phyloP scores from a whole-genome alignment of 2,797 vertebrate genomes.

The Sparidentex hasta region DNA sequence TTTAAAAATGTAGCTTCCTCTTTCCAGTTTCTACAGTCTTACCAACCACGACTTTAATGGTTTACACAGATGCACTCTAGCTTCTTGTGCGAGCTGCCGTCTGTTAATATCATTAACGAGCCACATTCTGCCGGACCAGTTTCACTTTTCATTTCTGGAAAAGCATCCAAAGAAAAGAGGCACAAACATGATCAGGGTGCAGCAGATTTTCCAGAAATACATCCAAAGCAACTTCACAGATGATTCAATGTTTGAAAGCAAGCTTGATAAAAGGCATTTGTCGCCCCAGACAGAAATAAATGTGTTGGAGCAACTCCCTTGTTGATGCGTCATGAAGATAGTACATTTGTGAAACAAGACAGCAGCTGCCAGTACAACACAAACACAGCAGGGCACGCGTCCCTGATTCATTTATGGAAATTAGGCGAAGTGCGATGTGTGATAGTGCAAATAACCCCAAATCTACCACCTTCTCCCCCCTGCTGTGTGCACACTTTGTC shows the following conservation, averaged over 20 bases:
- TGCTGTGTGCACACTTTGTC: slow-evolving; percentile 33
- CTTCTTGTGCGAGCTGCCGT: slow-evolving; percentile 13
- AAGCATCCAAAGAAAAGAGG: slow-evolving; percentile 33
- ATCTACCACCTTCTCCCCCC: slow-evolving; percentile 30
- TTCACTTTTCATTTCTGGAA: slow-evolving; percentile 48
- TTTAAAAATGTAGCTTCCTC: no score
- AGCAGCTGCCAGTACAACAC: slow-evolving; percentile 67
- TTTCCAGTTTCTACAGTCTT: no score
- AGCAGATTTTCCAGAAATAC: slow-evolving; percentile 39
- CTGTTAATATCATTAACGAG: slow-evolving; percentile 43
- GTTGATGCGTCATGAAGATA: slow-evolving; percentile 1
- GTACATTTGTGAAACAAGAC: slow-evolving; percentile 40
- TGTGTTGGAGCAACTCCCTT: slow-evolving; percentile 4
- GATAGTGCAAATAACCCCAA: slow-evolving; percentile 63
- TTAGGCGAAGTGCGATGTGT: slow-evolving; percentile 57
- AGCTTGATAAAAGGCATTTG: slow-evolving; percentile 12
- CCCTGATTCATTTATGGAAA: slow-evolving; percentile 79
- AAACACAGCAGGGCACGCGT: slow-evolving; percentile 64
- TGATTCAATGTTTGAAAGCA: not conserved
- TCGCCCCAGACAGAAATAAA: slow-evolving; percentile 32
- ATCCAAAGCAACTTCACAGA: slow-evolving; percentile 18
- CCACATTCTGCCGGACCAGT: slow-evolving; percentile 20
- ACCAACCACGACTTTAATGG: slow-evolving; percentile 6
- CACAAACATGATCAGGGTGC: slow-evolving; percentile 14
- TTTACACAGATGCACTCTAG: slow-evolving; percentile 27